phyloP scores from a whole-genome alignment of 2,797 vertebrate species.

The Phoxinus dragarum region DNA sequence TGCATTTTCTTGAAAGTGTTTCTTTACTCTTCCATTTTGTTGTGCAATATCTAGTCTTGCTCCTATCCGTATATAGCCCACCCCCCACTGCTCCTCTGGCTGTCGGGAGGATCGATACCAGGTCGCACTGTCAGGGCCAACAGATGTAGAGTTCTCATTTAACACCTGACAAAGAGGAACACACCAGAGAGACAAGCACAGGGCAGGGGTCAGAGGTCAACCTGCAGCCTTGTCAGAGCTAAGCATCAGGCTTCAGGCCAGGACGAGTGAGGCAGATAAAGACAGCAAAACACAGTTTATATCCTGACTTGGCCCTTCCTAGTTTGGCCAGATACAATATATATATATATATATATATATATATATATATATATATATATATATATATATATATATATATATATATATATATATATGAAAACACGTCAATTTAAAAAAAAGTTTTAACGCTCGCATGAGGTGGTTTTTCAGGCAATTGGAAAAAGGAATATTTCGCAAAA shows the following conservation, averaged over 20 bases:
- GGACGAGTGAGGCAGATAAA: neutral
- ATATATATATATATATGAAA: neutral
- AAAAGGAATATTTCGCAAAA: too few species aligned
- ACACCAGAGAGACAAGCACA: constrained; percentile 59
- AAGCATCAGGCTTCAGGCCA: constrained; percentile 60
- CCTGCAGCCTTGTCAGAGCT: constrained; percentile 53
- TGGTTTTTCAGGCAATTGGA: neutral
- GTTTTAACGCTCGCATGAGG: neutral
- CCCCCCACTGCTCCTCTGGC: constrained; percentile 45
- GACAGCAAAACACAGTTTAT: constrained; percentile 23
- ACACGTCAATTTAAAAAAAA: neutral
- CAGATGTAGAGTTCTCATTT: constrained; percentile 69
- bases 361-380: neutral
- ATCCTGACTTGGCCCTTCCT: neutral
- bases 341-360: neutral
- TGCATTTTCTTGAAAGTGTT: neutral
- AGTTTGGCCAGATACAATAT: neutral
- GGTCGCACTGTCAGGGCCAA: constrained; percentile 64
- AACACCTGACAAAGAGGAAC: constrained; percentile 70
- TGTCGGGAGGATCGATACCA: constrained; percentile 65
- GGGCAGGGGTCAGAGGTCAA: constrained; percentile 53
- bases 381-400: neutral
- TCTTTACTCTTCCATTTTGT: neutral
- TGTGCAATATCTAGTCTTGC: constrained; percentile 1
- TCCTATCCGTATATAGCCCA: neutral